These are phyloP conservation scores for Sphinx pinastri DNA, from an alignment of 2,888 invertebrate species.

Conservation along the genomic window DNA sequence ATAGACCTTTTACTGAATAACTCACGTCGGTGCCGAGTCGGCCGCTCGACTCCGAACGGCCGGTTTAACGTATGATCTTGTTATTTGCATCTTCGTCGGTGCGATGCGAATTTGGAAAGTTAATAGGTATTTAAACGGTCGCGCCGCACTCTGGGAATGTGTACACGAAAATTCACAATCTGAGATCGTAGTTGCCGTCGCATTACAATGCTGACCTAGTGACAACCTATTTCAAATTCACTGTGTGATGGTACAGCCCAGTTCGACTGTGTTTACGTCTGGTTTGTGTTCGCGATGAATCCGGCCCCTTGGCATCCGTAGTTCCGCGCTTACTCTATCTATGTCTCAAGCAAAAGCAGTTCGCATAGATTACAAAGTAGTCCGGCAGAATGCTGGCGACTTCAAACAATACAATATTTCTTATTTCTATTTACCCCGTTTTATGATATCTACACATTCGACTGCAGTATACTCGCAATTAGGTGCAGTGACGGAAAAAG, in stretches of 20 bases:
- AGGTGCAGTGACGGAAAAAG: background rate
- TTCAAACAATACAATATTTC: too few relatives aligned
- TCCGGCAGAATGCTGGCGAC: too few relatives aligned
- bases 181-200: conserved; percentile 36
- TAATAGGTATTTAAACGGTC: conserved; percentile 5
- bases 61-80: conserved; percentile 22
- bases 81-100: conserved; percentile 21
- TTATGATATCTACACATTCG: too few relatives aligned
- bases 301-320: conserved; percentile 39
- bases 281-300: conserved; percentile 48
- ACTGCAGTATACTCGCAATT: too few relatives aligned
- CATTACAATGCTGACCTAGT: conserved; percentile 43
- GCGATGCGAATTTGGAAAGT: conserved; percentile 9
- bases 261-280: conserved; percentile 36
- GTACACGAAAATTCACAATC: conserved; percentile 32
- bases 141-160: background rate
- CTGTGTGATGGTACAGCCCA: conserved; percentile 43
- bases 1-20: conserved; percentile 46
- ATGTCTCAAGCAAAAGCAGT: too few relatives aligned
- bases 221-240: conserved; percentile 40
- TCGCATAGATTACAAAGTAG: too few relatives aligned
- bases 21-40: conserved; percentile 29
- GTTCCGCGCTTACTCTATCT: conserved; percentile 6
- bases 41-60: conserved; percentile 26
- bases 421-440: too few relatives aligned